Evolutionary conservation across 2,888 invertebrate species (phyloP).

Genomic region (Mimumesa dahlbomi): DNA sequence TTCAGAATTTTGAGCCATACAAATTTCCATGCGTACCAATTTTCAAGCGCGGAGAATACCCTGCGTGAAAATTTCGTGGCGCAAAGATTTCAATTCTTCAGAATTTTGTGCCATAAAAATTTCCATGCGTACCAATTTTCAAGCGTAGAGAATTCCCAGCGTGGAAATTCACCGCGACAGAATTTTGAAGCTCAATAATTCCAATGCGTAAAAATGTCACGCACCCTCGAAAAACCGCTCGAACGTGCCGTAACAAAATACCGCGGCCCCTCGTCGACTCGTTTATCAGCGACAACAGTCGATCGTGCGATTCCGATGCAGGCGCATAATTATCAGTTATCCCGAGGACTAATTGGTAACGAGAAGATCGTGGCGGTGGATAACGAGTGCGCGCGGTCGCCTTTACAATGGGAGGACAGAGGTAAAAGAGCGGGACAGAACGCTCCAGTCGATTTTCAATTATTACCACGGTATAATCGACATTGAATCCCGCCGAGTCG

Average conservation of each 20-base stretch:
- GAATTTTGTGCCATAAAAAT: too few species aligned
- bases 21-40: too few species aligned
- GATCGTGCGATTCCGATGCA: constrained; percentile 19
- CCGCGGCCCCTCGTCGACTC: constrained; percentile 19
- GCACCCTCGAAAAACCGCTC: constrained; percentile 31
- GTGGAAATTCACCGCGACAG: too few species aligned
- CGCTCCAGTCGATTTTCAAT: constrained; percentile 53
- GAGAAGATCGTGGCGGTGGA: constrained; percentile 44
- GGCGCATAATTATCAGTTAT: constrained; percentile 60
- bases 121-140: too few species aligned
- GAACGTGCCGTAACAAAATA: constrained; percentile 30
- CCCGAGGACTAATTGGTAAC: constrained; percentile 57
- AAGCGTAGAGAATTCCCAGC: too few species aligned
- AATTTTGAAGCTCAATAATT: too few species aligned
- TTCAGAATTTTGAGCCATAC: too few species aligned
- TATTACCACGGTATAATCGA: constrained; percentile 26
- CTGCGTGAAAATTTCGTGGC: too few species aligned
- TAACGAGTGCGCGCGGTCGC: constrained; percentile 5
- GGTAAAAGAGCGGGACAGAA: not conserved
- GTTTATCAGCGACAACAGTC: constrained; percentile 28
- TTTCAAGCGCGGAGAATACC: too few species aligned
- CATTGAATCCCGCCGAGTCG: constrained; percentile 15
- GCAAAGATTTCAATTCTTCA: too few species aligned
- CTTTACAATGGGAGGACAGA: constrained; percentile 19
- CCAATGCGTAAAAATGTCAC: too few species aligned